Evolutionary conservation across 2,888 invertebrate genomes (phyloP), one percentile per base, ranked within the genome.

Genomic region (Chalcosyrphus nemorum): DNA sequence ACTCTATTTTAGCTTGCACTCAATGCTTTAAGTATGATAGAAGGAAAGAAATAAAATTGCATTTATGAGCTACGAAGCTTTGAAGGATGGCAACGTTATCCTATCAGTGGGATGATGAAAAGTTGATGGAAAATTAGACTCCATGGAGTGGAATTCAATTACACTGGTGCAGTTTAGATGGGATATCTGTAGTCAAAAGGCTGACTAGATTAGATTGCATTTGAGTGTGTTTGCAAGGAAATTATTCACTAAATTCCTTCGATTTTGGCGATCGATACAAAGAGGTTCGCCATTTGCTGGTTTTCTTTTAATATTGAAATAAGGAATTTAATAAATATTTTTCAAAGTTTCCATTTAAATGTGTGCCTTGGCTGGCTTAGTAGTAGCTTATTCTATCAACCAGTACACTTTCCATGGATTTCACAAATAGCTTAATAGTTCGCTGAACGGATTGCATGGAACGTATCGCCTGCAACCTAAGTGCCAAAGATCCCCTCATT

Each of bases 101-200:
- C 21, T 43, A 27, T 52, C 52, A 52, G 13, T 29, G 35, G 27
- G 35, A 52, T 72, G 59, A 68, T 9, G 43, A 68, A 59, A 50
- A 35, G 19, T 59, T 59, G 59, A 76, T 24, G 52, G 59, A 68
- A 68, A 76, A 76, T 59, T 76, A 76, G 52, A 59, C 41, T 52
- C 15, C 52, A 59, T 59, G 32, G 43, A 76, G 66, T 52, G 68
- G 35, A 59, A 68, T 68, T 68, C 59, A 76, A 76, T 76, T 68
- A 68, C 66, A 66, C 29, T 29, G 29, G 57, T 29, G 15, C 17
- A 65, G 21, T 54, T 54, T 43, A 45, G 63, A 65, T 63, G 21
- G 27, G n/a, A 4, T 47, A 57, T 65, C 24, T 7, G n/a, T 43
- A 54, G 74, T 72, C 61, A 54, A 63, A 43, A 9, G 9, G 3